Evolutionary conservation across 2,797 vertebrate species (phyloP).

Genomic region (Characodon lateralis): DNA sequence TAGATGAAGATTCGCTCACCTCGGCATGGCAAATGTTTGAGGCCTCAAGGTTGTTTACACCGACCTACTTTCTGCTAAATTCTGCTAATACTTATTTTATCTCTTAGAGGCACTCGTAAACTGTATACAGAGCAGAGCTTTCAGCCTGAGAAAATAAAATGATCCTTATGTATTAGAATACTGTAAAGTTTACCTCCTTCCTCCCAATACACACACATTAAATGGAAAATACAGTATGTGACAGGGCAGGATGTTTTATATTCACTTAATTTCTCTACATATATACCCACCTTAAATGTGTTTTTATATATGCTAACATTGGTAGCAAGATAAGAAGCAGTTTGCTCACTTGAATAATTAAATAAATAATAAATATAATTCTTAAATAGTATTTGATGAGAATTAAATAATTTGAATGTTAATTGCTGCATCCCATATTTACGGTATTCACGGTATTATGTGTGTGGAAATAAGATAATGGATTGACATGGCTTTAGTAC

Average conservation of each 20-base stretch:
- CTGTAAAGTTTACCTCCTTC: background rate
- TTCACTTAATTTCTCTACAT: background rate
- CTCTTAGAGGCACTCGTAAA: too few species aligned
- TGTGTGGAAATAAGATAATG: slow-evolving; percentile 1
- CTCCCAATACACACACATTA: background rate
- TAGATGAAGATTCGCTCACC: background rate
- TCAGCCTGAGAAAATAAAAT: background rate
- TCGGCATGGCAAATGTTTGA: background rate
- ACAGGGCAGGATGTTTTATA: background rate
- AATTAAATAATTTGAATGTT: background rate
- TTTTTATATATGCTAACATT: background rate
- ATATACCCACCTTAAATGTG: background rate
- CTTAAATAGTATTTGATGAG: background rate
- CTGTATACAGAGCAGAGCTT: background rate
- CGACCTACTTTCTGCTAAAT: background rate
- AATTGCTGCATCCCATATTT: background rate
- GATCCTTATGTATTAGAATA: background rate
- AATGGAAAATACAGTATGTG: background rate
- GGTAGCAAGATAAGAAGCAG: background rate
- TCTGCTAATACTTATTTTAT: background rate
- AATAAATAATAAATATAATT: background rate
- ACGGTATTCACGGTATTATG: background rate
- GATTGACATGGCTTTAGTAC: background rate
- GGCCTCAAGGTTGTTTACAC: background rate
- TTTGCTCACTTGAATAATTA: background rate